Conservation (phyloP, 2,888 invertebrate species). For the Watsonalla cultraria region DNA sequence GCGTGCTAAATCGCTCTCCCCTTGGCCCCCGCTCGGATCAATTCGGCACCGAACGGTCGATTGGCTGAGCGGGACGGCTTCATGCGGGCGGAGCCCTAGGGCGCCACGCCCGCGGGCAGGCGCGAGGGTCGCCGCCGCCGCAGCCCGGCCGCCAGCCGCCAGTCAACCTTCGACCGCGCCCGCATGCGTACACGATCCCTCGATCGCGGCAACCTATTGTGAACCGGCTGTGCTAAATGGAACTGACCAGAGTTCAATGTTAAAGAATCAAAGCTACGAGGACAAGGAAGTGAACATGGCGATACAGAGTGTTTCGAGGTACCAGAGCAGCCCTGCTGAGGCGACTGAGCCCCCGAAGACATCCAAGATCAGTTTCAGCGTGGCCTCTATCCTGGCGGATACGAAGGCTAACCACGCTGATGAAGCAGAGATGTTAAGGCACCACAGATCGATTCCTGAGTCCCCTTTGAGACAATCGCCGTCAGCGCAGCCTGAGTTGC, state of each 20-base stretch:
- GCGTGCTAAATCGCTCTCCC: constrained; percentile 76
- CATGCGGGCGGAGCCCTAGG: constrained; percentile 24
- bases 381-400: constrained; percentile 91
- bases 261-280: constrained; percentile 79
- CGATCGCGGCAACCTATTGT: constrained; percentile 53
- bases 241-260: constrained; percentile 79
- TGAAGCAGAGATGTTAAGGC: constrained; percentile 69
- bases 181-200: constrained; percentile 74
- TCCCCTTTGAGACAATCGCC: constrained; percentile 71
- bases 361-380: constrained; percentile 89
- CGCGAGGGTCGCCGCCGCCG: constrained; percentile 42
- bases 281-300: constrained; percentile 82
- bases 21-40: constrained; percentile 68
- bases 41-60: constrained; percentile 65
- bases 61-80: constrained; percentile 66
- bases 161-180: constrained; percentile 73
- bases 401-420: constrained; percentile 81
- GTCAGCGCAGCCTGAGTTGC: constrained; percentile 65
- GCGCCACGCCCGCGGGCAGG: constrained; percentile 33
- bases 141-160: constrained; percentile 57
- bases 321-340: constrained; percentile 82
- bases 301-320: constrained; percentile 83
- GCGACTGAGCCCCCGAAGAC: constrained; percentile 80
- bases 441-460: constrained; percentile 72
- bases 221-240: constrained; percentile 68